These are phyloP conservation scores for Hestina assimilis DNA, from an alignment of 1,140 invertebrate genomes.

Conservation along the genomic window DNA sequence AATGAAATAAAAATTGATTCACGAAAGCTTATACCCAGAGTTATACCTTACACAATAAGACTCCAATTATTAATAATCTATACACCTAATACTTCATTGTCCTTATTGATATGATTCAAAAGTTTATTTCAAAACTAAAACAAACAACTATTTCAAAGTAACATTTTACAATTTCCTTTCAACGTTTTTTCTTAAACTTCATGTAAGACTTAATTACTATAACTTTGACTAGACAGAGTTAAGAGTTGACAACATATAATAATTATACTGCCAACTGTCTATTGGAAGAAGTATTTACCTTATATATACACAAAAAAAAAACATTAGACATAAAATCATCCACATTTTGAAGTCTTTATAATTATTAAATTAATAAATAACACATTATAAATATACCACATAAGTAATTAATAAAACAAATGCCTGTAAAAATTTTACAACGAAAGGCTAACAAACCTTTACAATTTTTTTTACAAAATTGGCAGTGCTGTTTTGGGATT, in stretches of 20 bases:
- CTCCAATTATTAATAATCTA: conserved; percentile 14
- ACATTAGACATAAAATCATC: no score
- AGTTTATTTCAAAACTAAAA: conserved; percentile 13
- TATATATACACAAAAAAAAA: no score
- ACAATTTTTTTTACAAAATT: background rate
- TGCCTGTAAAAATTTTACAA: background rate
- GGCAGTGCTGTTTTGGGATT: background rate
- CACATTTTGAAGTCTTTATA: no score
- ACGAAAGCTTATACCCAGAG: background rate
- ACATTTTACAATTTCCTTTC: background rate
- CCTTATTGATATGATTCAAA: conserved; percentile 31
- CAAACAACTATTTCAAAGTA: background rate
- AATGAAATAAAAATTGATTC: conserved; percentile 3
- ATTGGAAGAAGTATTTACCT: no score
- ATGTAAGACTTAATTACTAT: no score
- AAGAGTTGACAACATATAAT: no score
- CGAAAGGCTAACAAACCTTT: background rate
- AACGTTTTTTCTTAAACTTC: no score
- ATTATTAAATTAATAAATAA: no score
- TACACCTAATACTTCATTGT: background rate
- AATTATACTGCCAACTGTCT: no score
- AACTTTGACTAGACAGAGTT: no score
- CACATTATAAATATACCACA: no score
- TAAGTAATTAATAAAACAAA: background rate
- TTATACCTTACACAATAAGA: conserved; percentile 2